Conservation (phyloP, 2,797 vertebrate species). For the Hippocampus kuda region DNA sequence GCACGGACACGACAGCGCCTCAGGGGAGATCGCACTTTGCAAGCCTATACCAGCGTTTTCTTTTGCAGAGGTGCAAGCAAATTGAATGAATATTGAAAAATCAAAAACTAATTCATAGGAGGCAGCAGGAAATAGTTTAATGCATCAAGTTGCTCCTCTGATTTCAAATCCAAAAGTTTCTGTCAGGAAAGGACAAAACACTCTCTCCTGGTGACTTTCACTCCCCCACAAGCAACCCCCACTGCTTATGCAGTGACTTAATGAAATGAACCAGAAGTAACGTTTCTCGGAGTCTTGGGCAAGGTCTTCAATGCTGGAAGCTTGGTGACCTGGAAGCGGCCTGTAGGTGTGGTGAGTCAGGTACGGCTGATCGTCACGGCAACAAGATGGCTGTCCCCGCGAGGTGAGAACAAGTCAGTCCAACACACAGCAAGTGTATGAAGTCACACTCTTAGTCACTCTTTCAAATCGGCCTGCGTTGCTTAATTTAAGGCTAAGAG, state of each 20-base stretch:
- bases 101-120: too few species aligned
- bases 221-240: constrained; percentile 12
- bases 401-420: constrained; percentile 48
- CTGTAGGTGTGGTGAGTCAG: constrained; percentile 72
- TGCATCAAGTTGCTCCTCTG: constrained; percentile 4
- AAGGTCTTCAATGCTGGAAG: constrained; percentile 57
- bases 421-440: constrained; percentile 24
- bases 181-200: constrained; percentile 34
- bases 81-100: too few species aligned
- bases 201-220: constrained; percentile 33
- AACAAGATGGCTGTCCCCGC: constrained; percentile 45
- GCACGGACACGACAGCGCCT: too few species aligned
- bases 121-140: too few species aligned
- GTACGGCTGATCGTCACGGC: constrained; percentile 52
- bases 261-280: constrained; percentile 62
- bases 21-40: too few species aligned
- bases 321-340: constrained; percentile 66
- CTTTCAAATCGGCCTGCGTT: constrained; percentile 31
- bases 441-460: constrained; percentile 48
- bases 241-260: constrained; percentile 31
- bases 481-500: constrained; percentile 48
- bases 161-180: constrained; percentile 27
- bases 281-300: constrained; percentile 53
- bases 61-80: too few species aligned
- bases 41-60: too few species aligned